Base-by-base conservation (phyloP, 2,888 invertebrate species). In the Nasonia oneida region DNA sequence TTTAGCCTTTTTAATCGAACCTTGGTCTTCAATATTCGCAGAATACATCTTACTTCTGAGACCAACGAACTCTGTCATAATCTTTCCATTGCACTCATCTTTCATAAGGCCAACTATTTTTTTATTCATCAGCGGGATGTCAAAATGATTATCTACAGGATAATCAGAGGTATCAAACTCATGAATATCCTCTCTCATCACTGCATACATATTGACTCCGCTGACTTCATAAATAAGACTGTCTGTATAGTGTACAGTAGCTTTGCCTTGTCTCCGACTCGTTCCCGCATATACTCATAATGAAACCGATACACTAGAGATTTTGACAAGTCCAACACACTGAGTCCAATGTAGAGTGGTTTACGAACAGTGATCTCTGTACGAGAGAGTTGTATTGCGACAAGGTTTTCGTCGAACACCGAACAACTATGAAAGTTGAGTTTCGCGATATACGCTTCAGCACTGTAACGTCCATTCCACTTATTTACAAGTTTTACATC, bases 381-480 rank as follows among this genome's bases (percentile, higher is more conserved):
- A 29, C 29, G 29, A 29, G 29, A 29, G 29, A 29, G 29, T 29
- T 29, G 1, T 29, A 29, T 29, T 1, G 29, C 29, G 29, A 29
- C 29, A 29, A 29, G 29, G 29, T 29, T 29, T 29, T 29, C 29
- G 29, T 29, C 29, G 29, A 29, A 29, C 29, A 29, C 29, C 29
- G 29, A 1, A 29, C 29, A 29, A 29, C 29, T 29, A 29, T 29
- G 29, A 29, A 29, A 29, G 29, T 29, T 29, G 29, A 0, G 1
- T 29, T 29, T 29, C 29, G 29, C 29, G 29, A 1, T 29, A 29
- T 29, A 29, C 29, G 29, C 1, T 29, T 61, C 87, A 78, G 91
- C 92, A 83, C 92, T 92, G 87, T 90, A 89, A 84, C 89, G 89
- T 6, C 87, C 87, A n/a, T 90, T 88, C 91, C 91, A 93, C 76